phyloP scores from a whole-genome alignment of 2,113 vertebrate species.

The Mastomys natalensis region DNA sequence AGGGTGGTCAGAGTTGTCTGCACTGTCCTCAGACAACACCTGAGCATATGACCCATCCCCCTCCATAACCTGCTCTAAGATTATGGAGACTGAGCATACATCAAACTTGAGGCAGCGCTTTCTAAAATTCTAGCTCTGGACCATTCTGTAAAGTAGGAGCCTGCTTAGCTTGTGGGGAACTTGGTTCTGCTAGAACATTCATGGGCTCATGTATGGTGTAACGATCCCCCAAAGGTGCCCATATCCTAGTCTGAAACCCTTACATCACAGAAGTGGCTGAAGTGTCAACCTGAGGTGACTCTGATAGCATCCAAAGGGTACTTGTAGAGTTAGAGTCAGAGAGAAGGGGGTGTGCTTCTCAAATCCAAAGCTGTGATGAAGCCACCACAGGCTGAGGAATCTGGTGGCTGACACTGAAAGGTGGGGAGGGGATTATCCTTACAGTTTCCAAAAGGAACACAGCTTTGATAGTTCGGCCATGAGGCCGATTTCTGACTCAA shows the following conservation, averaged over 20 bases:
- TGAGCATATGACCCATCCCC: background rate
- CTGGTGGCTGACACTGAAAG: background rate
- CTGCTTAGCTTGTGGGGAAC: background rate
- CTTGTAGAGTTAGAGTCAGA: background rate
- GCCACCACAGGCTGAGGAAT: background rate
- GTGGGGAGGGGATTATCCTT: background rate
- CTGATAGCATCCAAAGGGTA: background rate
- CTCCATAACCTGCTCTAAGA: background rate
- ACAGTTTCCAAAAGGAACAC: background rate
- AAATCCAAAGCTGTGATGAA: background rate
- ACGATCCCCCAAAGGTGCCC: background rate
- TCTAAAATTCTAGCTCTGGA: background rate
- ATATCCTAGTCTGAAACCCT: background rate
- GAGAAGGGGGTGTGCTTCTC: background rate
- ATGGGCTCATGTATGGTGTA: background rate
- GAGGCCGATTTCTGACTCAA: background rate
- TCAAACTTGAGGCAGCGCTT: background rate
- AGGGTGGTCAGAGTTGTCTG: background rate
- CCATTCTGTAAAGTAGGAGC: background rate
- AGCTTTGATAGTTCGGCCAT: background rate
- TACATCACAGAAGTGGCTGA: background rate
- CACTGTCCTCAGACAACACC: background rate
- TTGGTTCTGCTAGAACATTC: background rate
- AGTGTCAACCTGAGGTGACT: background rate
- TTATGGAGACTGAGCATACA: background rate